phyloP scores from a whole-genome alignment of 2,113 vertebrate genomes.

The Nothocercus nigrocapillus region DNA sequence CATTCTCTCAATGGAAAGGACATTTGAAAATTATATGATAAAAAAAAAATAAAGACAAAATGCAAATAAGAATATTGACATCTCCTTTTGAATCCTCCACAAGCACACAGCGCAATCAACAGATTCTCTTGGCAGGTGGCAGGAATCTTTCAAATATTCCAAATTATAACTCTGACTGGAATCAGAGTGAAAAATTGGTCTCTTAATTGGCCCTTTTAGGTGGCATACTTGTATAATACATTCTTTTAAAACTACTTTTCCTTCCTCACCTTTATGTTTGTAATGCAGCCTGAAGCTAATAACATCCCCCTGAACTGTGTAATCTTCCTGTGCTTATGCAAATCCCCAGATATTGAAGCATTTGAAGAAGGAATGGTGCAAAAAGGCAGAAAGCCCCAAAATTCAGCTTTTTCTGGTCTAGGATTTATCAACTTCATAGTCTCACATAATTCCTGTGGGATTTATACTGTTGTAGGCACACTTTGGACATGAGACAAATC shows the following conservation, averaged over 20 bases:
- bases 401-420: neutral
- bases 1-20: neutral
- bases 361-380: neutral
- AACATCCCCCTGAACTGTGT: neutral
- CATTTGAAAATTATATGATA: neutral
- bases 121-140: rapidly evolving
- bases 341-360: neutral
- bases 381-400: neutral
- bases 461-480: neutral
- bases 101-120: neutral
- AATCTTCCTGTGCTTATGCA: neutral
- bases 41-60: neutral
- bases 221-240: neutral
- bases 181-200: neutral
- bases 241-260: neutral
- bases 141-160: neutral
- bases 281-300: neutral
- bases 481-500: neutral
- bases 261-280: neutral
- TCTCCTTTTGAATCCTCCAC: neutral
- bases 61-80: rapidly evolving
- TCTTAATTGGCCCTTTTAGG: neutral
- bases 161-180: neutral
- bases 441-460: neutral
- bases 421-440: neutral